Conservation (phyloP, 1,140 invertebrate species). For the Nasonia giraulti region DNA sequence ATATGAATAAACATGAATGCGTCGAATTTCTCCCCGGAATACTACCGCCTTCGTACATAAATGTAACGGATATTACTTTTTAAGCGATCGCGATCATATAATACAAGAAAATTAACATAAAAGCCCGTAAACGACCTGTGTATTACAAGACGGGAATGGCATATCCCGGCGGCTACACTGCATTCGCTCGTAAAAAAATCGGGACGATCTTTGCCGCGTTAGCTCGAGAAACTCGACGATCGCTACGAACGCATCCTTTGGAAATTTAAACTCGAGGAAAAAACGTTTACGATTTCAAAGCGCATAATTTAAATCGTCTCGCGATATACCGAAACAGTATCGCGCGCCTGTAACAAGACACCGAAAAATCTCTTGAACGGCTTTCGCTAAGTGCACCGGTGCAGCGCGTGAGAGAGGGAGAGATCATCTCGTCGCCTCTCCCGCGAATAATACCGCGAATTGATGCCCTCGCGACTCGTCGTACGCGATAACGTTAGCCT, state of each 20-base stretch:
- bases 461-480: constrained; percentile 7
- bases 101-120: constrained; percentile 1
- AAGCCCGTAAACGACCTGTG: not conserved
- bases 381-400: not conserved
- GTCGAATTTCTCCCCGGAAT: not conserved
- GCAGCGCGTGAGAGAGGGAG: not conserved
- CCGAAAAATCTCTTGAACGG: constrained; percentile 28
- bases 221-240: not conserved
- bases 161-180: not conserved
- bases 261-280: constrained; percentile 22
- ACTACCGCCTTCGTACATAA: not conserved
- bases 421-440: constrained; percentile 9
- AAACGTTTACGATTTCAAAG: constrained; percentile 28
- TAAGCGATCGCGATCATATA: not conserved
- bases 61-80: not conserved
- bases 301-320: constrained; percentile 18
- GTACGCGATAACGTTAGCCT: constrained; percentile 20
- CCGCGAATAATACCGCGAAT: constrained; percentile 44
- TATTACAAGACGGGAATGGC: not conserved
- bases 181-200: not conserved
- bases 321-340: not conserved
- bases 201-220: not conserved
- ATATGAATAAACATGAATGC: not conserved
- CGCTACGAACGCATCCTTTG: too few species aligned
- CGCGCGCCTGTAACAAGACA: not conserved